These are phyloP conservation scores for Leptinotarsa lineolata DNA, from an alignment of 1,140 invertebrate genomes.

Conservation along the genomic window DNA sequence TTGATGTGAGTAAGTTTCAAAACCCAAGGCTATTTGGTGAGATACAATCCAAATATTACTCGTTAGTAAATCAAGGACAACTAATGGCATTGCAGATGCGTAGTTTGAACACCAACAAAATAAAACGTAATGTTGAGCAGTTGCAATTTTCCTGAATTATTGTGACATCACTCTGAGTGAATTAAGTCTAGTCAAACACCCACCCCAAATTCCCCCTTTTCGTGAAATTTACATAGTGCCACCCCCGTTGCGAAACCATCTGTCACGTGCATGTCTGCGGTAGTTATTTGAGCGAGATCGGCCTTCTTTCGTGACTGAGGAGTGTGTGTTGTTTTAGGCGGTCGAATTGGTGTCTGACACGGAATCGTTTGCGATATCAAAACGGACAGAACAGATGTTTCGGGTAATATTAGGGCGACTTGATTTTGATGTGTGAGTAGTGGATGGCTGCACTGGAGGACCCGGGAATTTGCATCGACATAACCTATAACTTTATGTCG, in stretches of 20 bases:
- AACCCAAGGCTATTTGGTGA: too few species aligned
- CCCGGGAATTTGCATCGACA: too few species aligned
- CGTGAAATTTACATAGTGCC: background rate
- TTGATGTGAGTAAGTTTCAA: too few species aligned
- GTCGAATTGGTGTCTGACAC: slow-evolving; percentile 32
- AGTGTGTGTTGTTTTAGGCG: slow-evolving; percentile 36
- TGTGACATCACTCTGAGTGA: too few species aligned
- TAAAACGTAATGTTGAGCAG: too few species aligned
- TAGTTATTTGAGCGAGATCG: background rate
- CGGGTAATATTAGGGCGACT: slow-evolving; percentile 13
- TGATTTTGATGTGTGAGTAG: slow-evolving; percentile 32
- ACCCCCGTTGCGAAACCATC: background rate
- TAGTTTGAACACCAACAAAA: too few species aligned
- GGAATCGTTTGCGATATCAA: slow-evolving; percentile 35
- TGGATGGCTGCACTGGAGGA: slow-evolving; percentile 26
- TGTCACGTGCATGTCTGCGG: background rate
- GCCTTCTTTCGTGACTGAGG: slow-evolving; percentile 27
- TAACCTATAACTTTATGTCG: too few species aligned
- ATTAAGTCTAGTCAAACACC: background rate
- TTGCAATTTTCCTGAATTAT: too few species aligned
- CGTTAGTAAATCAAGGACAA: too few species aligned
- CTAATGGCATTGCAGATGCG: too few species aligned
- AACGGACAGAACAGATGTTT: slow-evolving; percentile 37
- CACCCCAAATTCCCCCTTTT: background rate
- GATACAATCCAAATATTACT: too few species aligned